phyloP scores from a whole-genome alignment of 2,113 vertebrate species.

The Phocoena sinus region DNA sequence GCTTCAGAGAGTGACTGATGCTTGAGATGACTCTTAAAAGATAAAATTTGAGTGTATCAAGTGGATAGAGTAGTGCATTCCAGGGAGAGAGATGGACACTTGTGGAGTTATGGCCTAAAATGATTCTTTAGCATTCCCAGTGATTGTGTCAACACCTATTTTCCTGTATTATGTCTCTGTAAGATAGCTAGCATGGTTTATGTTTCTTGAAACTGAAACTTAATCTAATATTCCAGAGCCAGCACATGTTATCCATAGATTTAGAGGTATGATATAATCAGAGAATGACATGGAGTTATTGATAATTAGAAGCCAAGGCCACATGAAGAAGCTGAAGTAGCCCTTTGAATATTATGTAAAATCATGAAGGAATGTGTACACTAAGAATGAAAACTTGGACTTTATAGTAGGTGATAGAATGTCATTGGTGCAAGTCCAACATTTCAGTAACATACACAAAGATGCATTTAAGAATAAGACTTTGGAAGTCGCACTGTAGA shows the following conservation, averaged over 20 bases:
- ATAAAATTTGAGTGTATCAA: background rate
- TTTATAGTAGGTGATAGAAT: background rate
- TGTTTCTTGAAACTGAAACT: background rate
- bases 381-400: background rate
- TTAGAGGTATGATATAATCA: background rate
- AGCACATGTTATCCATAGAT: background rate
- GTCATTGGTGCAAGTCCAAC: background rate
- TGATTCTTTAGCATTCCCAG: background rate
- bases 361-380: background rate
- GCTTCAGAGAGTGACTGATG: background rate
- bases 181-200: background rate
- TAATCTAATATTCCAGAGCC: background rate
- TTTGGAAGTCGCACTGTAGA: background rate
- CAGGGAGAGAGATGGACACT: background rate
- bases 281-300: background rate
- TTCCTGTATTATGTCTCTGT: background rate
- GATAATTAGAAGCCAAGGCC: background rate
- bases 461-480: background rate
- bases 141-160: background rate
- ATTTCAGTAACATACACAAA: background rate
- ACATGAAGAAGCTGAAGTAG: background rate
- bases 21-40: background rate
- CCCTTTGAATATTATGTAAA: background rate
- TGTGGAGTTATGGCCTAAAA: background rate
- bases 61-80: background rate